Percentiles rank a stretch among this genome's conserved stretches.
Conservation (phyloP, 2,797 vertebrate species). For the Ficedula albicollis region DNA sequence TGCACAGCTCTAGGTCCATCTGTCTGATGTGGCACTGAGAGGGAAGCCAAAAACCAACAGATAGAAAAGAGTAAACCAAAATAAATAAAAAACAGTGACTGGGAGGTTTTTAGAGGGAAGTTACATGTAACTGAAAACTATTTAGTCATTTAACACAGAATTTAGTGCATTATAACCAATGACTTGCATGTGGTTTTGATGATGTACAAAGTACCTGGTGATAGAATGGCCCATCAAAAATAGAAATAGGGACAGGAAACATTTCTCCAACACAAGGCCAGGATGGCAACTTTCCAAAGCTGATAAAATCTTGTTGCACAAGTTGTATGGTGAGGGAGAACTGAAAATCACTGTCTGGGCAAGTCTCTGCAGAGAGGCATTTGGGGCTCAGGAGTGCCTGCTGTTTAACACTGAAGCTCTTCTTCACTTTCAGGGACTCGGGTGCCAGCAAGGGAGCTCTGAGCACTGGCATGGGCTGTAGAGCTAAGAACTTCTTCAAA, state of each 20-base stretch:
- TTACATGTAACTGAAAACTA: neutral
- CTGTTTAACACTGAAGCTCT: constrained; percentile 79
- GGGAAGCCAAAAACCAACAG: neutral
- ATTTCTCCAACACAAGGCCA: neutral
- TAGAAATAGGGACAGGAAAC: neutral
- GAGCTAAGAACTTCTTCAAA: constrained; percentile 97
- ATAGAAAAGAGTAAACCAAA: neutral
- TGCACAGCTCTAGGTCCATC: constrained; percentile 34
- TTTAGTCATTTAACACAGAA: neutral
- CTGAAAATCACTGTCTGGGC: neutral
- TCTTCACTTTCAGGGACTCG: constrained; percentile 73
- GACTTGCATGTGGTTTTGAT: neutral
- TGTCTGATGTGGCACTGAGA: constrained; percentile 31
- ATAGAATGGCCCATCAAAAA: neutral
- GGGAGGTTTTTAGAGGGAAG: neutral
- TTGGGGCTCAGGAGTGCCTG: neutral
- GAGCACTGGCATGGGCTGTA: constrained; percentile 88
- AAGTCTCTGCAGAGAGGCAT: neutral
- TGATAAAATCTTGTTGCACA: neutral
- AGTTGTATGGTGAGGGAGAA: neutral
- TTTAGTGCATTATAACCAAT: neutral
- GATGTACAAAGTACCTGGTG: neutral
- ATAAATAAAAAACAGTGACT: neutral
- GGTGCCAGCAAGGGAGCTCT: constrained; percentile 80
- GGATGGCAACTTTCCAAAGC: constrained; percentile 2